Conservation (phyloP, 2,113 vertebrate genomes). For the Pandion haliaetus region DNA sequence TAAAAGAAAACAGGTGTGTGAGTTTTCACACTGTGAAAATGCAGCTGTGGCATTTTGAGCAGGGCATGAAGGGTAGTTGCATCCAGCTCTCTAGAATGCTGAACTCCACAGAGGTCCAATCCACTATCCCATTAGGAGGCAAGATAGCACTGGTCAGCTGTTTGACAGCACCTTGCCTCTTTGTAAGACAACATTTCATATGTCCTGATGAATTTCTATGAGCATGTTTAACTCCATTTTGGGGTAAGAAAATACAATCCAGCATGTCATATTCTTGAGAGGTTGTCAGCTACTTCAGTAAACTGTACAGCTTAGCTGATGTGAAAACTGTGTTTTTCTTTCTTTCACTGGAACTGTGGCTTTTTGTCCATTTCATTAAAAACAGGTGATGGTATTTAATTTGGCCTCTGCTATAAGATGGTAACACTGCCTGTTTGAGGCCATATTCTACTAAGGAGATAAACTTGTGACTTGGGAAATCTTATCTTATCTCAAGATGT, state of each 20-base stretch:
- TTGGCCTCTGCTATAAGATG: neutral
- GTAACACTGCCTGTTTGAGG: neutral
- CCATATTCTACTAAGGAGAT: neutral
- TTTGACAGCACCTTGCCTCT: neutral
- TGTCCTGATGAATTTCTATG: neutral
- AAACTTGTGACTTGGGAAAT: neutral
- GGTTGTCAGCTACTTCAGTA: neutral
- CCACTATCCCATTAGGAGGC: neutral
- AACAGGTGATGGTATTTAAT: neutral
- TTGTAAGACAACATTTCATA: neutral
- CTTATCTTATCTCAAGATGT: neutral
- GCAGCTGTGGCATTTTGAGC: neutral
- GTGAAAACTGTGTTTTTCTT: neutral
- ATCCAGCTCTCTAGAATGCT: neutral
- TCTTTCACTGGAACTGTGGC: neutral
- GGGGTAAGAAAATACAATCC: neutral
- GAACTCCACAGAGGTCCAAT: neutral
- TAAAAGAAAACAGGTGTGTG: neutral
- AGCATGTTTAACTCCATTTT: neutral
- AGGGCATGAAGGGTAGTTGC: neutral
- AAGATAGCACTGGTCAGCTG: neutral
- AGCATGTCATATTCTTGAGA: neutral
- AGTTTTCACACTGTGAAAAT: too few relatives aligned
- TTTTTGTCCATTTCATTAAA: neutral
- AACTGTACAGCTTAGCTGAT: neutral